Percentiles rank a stretch among this genome's conserved stretches.
These are phyloP conservation scores for Nebria brevicollis DNA, from an alignment of 2,888 invertebrate genomes.

Conservation along the genomic window DNA sequence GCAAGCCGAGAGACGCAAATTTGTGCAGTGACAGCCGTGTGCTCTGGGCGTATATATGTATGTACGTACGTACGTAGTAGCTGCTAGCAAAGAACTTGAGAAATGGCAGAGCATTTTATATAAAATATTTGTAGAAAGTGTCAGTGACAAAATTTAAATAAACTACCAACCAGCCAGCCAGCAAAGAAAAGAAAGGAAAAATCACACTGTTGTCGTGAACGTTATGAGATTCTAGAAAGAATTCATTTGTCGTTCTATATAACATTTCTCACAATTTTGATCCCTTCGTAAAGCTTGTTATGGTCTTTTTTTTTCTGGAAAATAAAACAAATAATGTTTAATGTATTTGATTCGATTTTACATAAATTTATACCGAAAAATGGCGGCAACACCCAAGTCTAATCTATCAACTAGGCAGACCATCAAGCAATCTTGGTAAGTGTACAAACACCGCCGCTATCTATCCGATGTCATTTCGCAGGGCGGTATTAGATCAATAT, in stretches of 20 bases:
- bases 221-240: slow-evolving; percentile 43
- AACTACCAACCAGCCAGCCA: slow-evolving; percentile 23
- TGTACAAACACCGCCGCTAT: neutral
- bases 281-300: neutral
- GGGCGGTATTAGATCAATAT: slow-evolving; percentile 37
- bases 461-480: neutral
- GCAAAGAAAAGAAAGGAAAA: neutral
- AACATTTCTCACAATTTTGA: neutral
- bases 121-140: slow-evolving; percentile 46
- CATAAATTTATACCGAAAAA: too few relatives aligned
- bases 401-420: neutral
- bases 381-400: neutral
- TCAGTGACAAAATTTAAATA: slow-evolving; percentile 46
- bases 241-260: slow-evolving; percentile 38
- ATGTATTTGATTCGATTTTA: too few relatives aligned
- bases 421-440: slow-evolving; percentile 4
- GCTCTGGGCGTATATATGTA: neutral
- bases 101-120: slow-evolving; percentile 44
- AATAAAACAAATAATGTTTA: too few relatives aligned
- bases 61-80: neutral
- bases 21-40: slow-evolving; percentile 7
- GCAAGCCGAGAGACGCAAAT: neutral
- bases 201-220: slow-evolving; percentile 37
- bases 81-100: slow-evolving; percentile 22
- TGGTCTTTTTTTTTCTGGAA: too few relatives aligned